Base-by-base conservation (phyloP, 2,888 invertebrate genomes). In the Himalopsyche anomala region DNA sequence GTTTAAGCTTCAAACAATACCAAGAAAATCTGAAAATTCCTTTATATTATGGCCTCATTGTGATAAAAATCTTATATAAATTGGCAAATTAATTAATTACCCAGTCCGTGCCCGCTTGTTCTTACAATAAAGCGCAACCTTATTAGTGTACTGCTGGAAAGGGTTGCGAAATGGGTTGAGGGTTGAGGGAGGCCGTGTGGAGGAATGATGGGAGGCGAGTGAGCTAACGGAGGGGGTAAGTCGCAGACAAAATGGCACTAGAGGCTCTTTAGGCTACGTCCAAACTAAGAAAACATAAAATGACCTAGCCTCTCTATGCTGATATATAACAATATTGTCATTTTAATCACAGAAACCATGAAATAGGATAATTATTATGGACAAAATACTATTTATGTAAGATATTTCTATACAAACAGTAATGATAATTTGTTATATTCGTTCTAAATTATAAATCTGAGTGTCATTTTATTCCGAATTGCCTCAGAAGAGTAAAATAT, bases 81-180 rank as follows among this genome's bases (percentile, higher is more conserved):
- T 62, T 62, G 62, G 42, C 80, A 80, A 80, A 80, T 85, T 81
- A 81, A 56, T 81, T 85, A 81, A 81, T 85, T 85, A 81, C 81
- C 69, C 87, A 81, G 80, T 88, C 82, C 86, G 85, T 84, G 83
- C 85, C 83, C 85, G 86, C 74, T 88, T 87, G 85, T 88, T 87
- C 88, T 85, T 85, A 88, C 87, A 88, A 88, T 88, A 87, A 88
- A 88, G 85, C 88, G 88, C 88, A 88, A 88, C 88, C 88, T 88
- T 88, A 88, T 88, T 87, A 88, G 88, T 86, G 87, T 87, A 87
- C 82, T 82, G 84, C 69, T 54, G 84, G 85, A 56, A 55, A 69
- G 82, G 87, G 85, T 69, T 69, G 74, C 28, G 11, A 17, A 38
- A 81, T n/a, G 80, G 42, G 42, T 17, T 56, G n/a, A 54, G 56